A percentile compares a stretch with the other conserved stretches of the same genome.
phyloP scores from a whole-genome alignment of 2,113 vertebrate species.

The Halcyon senegalensis region DNA sequence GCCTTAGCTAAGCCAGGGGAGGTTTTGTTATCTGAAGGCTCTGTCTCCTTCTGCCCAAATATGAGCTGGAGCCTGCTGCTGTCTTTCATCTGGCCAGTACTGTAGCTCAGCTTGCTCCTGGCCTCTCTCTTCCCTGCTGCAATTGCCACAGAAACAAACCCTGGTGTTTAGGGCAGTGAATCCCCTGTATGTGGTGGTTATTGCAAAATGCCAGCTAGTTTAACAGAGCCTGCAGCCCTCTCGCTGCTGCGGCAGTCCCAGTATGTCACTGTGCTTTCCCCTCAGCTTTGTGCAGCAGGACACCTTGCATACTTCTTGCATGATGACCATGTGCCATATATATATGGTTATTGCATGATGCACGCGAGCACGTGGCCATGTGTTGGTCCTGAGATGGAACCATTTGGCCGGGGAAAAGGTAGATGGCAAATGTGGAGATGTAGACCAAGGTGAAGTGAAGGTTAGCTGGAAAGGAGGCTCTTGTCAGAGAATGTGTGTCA shows the following conservation, averaged over 20 bases:
- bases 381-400: background rate
- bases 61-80: background rate
- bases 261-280: background rate
- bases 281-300: background rate
- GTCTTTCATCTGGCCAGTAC: background rate
- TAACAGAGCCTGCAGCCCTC: background rate
- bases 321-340: rapidly evolving
- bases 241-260: background rate
- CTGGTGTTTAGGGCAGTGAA: background rate
- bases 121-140: background rate
- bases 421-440: background rate
- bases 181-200: background rate
- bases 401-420: background rate
- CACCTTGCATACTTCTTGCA: background rate
- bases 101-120: background rate
- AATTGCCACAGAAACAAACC: background rate
- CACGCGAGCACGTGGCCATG: rapidly evolving
- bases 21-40: background rate
- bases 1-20: background rate
- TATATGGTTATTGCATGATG: rapidly evolving
- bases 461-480: background rate
- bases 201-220: background rate
- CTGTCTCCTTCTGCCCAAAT: background rate
- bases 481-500: rapidly evolving
- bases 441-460: background rate